These are phyloP conservation scores for Drosophila pseudotakahashii DNA, from an alignment of 2,888 invertebrate species.

Conservation along the genomic window DNA sequence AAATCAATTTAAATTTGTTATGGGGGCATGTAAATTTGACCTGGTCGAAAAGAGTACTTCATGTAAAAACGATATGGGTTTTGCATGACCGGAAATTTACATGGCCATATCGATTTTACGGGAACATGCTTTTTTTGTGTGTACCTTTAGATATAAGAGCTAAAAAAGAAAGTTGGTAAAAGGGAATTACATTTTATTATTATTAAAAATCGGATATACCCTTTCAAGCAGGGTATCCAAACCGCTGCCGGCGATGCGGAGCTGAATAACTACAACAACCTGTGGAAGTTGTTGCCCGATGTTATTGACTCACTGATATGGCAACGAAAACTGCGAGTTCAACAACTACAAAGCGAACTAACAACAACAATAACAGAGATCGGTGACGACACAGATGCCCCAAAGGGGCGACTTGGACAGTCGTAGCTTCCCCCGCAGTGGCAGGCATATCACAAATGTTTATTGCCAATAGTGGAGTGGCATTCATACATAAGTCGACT, in stretches of 20 bases:
- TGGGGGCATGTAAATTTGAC: too few species aligned
- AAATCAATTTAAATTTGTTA: too few species aligned
- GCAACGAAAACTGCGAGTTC: conserved; percentile 1
- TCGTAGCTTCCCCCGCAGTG: not conserved
- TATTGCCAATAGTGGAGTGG: conserved; percentile 2
- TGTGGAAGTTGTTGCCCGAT: conserved; percentile 24
- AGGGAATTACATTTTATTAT: too few species aligned
- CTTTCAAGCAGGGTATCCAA: conserved; percentile 1
- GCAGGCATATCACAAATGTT: conserved; percentile 11
- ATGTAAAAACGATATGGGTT: too few species aligned
- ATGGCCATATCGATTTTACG: too few species aligned
- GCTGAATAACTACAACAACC: conserved; percentile 21
- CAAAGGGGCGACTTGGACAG: not conserved
- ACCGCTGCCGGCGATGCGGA: conserved; percentile 8
- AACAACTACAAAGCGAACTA: not conserved
- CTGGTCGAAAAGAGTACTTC: too few species aligned
- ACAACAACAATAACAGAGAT: not conserved
- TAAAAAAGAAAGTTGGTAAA: too few species aligned
- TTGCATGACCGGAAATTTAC: too few species aligned
- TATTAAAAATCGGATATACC: too few species aligned
- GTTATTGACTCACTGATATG: conserved; percentile 46
- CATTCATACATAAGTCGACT: not conserved
- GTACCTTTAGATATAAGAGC: too few species aligned
- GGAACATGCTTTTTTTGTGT: too few species aligned
- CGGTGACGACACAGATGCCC: conserved; percentile 37